Percentiles rank a stretch among this genome's conserved stretches.
These are phyloP conservation scores for Albula glossodonta DNA, from an alignment of 2,113 vertebrate genomes.

Conservation along the genomic window DNA sequence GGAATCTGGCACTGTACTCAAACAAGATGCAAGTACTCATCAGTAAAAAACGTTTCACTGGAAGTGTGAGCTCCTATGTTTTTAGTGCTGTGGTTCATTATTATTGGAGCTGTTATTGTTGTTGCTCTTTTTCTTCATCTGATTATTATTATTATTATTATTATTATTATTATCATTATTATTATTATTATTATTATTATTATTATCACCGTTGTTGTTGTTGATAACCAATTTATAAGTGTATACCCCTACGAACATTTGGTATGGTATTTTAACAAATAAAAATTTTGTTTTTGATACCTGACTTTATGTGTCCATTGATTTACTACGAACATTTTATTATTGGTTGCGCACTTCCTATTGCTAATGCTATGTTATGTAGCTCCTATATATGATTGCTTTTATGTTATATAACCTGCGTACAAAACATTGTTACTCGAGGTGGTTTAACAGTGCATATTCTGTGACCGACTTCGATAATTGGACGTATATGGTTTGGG, in stretches of 20 bases:
- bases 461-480: too few relatives aligned
- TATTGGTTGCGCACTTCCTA: too few relatives aligned
- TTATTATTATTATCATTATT: neutral
- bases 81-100: neutral
- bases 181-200: neutral
- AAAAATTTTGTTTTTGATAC: too few relatives aligned
- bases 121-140: neutral
- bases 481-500: too few relatives aligned
- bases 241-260: too few relatives aligned
- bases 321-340: too few relatives aligned
- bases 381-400: neutral
- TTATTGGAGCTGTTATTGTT: neutral
- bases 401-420: neutral
- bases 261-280: too few relatives aligned
- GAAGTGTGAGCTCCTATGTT: neutral
- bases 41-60: neutral
- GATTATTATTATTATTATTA: constrained; percentile 9
- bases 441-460: neutral
- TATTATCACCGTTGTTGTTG: neutral
- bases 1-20: neutral
- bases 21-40: neutral
- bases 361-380: too few relatives aligned
- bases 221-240: neutral
- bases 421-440: neutral
- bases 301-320: too few relatives aligned